phyloP scores from a whole-genome alignment of 2,113 vertebrate genomes.

The Phrynocephalus versicolor region DNA sequence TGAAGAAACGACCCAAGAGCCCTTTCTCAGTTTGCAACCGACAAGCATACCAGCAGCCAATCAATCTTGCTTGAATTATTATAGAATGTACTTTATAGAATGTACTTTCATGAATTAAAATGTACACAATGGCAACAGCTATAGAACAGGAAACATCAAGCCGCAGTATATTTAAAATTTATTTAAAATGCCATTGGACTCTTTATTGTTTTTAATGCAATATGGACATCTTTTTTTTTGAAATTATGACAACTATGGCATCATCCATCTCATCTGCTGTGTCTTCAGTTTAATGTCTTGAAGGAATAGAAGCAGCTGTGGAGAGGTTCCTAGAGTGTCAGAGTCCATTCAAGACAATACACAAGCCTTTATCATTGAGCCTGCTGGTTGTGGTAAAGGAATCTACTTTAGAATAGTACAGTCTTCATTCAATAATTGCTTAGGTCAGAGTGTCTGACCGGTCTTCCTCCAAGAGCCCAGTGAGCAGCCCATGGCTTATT shows the following conservation, averaged over 20 bases:
- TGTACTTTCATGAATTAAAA: too few species aligned
- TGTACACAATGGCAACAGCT: too few species aligned
- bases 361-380: background rate
- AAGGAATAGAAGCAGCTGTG: background rate
- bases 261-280: background rate
- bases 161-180: too few species aligned
- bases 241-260: too few species aligned
- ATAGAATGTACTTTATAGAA: too few species aligned
- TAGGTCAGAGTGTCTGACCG: background rate
- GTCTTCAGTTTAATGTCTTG: background rate
- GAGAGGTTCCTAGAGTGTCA: background rate
- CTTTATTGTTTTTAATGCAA: too few species aligned
- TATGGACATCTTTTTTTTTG: too few species aligned
- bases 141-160: too few species aligned
- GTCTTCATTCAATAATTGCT: background rate
- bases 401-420: background rate
- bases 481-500: background rate
- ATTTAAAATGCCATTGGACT: too few species aligned
- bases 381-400: background rate
- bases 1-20: background rate
- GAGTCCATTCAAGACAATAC: background rate
- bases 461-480: background rate
- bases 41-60: too few species aligned
- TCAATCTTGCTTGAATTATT: too few species aligned
- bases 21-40: background rate